Base-by-base conservation (phyloP, 2,113 vertebrate genomes). In the Pungitius pungitius region DNA sequence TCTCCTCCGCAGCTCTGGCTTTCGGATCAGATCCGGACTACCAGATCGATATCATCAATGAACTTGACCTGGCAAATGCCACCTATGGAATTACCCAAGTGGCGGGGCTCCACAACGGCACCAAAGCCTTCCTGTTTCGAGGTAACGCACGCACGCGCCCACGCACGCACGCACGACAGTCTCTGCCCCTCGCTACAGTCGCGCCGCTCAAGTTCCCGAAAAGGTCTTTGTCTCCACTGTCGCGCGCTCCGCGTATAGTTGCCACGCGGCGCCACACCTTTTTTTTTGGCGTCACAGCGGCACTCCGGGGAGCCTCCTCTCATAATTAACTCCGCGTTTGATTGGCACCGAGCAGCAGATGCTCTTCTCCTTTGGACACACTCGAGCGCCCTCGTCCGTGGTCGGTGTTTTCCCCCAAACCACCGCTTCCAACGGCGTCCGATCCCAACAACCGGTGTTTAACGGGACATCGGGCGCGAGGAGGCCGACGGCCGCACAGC, bases 111-210 rank as follows among this genome's bases (percentile, higher is more conserved):
- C 96, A 98, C 93, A 98, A 98, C 86, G 90, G 91, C 93, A 98
- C 95, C 93, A 98, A 95, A 95, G 96, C 97, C 1, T 97, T 97
- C 90, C 81, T 97, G 43, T 98, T 98, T 76, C 95, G 96, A 96
- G 96, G 97, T 99, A 95, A 94, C 73, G 45, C 49, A 64, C 55
- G 20, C 83, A 49, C 58, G 24, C 24, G 47, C 52, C 14, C 79
- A 56, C 57, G 26, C 26, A 57, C 59, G 13, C 75, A 55, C 70
- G 13, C 17, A 68, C 11, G 54, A 7, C 61, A 10, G 13, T 42
- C 39, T 40, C 56, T 24, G n/a, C 24, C 42, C 56, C 40, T 58
- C 62, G 62, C 51, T 45, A 35, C 33, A 55, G 47, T 64, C 42
- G n/a, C 74, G 59, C 61, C 8, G 20, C 77, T 75, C 22, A 84